Percentiles rank a stretch among this genome's conserved stretches.
phyloP scores from a whole-genome alignment of 2,797 vertebrate genomes.

The Heterohyrax brucei region DNA sequence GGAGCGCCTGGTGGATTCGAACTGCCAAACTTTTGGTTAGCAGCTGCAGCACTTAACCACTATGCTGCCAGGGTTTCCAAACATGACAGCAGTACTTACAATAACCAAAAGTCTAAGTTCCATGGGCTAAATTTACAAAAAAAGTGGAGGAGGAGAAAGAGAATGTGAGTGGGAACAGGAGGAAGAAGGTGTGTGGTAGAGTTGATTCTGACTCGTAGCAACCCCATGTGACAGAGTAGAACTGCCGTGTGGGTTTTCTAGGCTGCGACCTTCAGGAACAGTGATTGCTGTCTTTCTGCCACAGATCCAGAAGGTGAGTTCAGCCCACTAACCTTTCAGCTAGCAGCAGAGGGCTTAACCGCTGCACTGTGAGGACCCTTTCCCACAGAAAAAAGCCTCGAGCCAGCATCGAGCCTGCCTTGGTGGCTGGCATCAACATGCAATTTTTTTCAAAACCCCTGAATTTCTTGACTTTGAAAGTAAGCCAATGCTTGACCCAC shows the following conservation, averaged over 20 bases:
- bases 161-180: not conserved
- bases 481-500: not conserved
- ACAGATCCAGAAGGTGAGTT: too few relatives aligned
- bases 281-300: too few relatives aligned
- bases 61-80: too few relatives aligned
- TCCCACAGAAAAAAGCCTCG: not conserved
- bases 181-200: not conserved
- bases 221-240: too few relatives aligned
- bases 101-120: slow-evolving; percentile 22
- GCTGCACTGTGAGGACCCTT: not conserved
- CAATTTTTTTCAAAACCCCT: slow-evolving; percentile 51
- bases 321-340: too few relatives aligned
- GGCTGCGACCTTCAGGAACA: too few relatives aligned
- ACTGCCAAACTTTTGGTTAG: too few relatives aligned
- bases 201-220: not conserved
- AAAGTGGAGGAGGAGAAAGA: not conserved
- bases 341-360: too few relatives aligned
- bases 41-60: too few relatives aligned
- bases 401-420: not conserved
- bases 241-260: too few relatives aligned
- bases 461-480: slow-evolving; percentile 41
- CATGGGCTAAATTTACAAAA: slow-evolving; percentile 49
- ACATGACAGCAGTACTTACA: not conserved
- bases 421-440: not conserved
- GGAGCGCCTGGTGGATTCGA: too few relatives aligned